phyloP scores from a whole-genome alignment of 1,140 invertebrate species.

The Lepeophtheirus salmonis region DNA sequence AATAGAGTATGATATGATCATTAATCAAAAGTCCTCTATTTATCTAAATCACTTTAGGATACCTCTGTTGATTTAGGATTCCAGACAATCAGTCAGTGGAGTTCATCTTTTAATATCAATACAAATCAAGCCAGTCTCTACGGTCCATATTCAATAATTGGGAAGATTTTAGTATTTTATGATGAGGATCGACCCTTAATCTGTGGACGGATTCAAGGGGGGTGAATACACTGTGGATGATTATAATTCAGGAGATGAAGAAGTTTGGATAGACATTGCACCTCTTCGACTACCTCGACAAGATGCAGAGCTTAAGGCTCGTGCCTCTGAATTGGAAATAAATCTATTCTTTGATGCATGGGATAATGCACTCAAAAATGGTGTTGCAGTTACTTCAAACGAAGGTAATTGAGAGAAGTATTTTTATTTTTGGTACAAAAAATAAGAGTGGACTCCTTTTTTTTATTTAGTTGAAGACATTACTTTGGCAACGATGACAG shows the following conservation, averaged over 20 bases:
- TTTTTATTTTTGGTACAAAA: not conserved
- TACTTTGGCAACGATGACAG: not conserved
- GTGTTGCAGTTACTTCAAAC: not conserved
- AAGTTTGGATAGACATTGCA: not conserved
- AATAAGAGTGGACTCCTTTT: not conserved
- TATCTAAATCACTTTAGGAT: not conserved
- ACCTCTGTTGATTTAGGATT: not conserved
- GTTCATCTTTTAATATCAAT: not conserved
- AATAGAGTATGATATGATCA: not conserved
- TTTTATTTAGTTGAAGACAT: not conserved
- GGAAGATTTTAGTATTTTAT: not conserved
- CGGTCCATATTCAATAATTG: not conserved
- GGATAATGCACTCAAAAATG: not conserved
- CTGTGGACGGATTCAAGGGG: not conserved
- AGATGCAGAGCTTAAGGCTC: not conserved
- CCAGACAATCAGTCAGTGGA: not conserved
- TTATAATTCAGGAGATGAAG: not conserved
- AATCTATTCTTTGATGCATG: not conserved
- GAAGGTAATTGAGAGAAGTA: not conserved
- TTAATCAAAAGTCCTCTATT: too few relatives aligned
- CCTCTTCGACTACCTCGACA: not conserved
- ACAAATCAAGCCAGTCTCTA: not conserved
- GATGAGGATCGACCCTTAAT: not conserved
- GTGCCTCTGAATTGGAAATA: not conserved
- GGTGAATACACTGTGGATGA: not conserved